A percentile compares a stretch with the other conserved stretches of the same genome.
phyloP scores from a whole-genome alignment of 2,797 vertebrate genomes.

The Enteromius argenteus region DNA sequence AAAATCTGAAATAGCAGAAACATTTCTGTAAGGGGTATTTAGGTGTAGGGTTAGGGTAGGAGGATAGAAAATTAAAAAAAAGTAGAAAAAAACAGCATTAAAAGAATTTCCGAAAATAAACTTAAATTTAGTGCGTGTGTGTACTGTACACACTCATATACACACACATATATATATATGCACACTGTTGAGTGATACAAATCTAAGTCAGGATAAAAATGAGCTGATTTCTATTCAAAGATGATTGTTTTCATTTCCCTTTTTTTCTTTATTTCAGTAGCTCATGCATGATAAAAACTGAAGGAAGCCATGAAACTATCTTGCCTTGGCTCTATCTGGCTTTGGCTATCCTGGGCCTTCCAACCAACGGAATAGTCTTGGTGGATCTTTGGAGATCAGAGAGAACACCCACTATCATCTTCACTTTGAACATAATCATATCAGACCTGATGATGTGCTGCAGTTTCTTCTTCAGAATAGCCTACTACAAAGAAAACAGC shows the following conservation, averaged over 20 bases:
- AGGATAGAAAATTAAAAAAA: not conserved
- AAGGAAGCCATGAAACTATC: constrained; percentile 14
- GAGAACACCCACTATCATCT: constrained; percentile 57
- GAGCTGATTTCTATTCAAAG: not conserved
- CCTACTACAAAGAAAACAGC: constrained; percentile 5
- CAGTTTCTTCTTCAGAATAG: constrained; percentile 56
- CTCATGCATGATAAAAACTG: constrained; percentile 9
- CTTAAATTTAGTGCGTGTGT: not conserved
- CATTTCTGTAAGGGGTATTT: not conserved
- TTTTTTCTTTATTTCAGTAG: constrained; percentile 29
- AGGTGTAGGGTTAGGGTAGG: not conserved
- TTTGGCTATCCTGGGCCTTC: constrained; percentile 54
- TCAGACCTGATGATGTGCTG: constrained; percentile 60
- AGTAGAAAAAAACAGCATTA: no score
- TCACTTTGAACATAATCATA: constrained; percentile 54
- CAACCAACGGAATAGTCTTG: constrained; percentile 52
- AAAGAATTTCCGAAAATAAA: not conserved
- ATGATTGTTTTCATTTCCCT: not conserved
- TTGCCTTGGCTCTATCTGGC: constrained; percentile 56
- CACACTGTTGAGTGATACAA: not conserved
- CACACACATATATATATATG: not conserved
- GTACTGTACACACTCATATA: no score
- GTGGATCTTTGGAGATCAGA: constrained; percentile 50
- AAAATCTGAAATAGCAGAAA: not conserved
- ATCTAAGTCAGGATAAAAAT: not conserved